Base-by-base conservation (phyloP, 2,888 invertebrate genomes). In the Lycocerus yunnanus region DNA sequence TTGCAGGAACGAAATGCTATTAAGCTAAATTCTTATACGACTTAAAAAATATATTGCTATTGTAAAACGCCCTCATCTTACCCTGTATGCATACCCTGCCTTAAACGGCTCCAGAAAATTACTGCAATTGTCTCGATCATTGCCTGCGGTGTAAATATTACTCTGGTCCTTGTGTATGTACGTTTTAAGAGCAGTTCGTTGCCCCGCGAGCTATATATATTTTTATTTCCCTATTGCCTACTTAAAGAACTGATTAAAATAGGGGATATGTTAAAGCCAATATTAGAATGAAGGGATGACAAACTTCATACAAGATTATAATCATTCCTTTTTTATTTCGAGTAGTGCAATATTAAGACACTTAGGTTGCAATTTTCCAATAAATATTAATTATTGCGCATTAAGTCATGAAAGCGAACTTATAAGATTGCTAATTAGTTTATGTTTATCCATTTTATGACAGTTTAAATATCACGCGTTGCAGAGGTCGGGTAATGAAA, bases 181-280 rank as follows among this genome's bases (percentile, higher is more conserved):
- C 71, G 72, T 72, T 79, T 78, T 76, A 79, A 77, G 78, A 78
- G 73, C 74, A 74, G 73, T 71, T 74, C 76, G 75, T 80, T 81
- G 80, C 82, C 81, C 82, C 80, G 81, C 78, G 43, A 80, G 85
- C 84, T 84, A 85, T 86, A 86, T 43, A 43, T 87, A 87, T 87
- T 86, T 86, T 86, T 86, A 87, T 87, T 87, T 87, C 87, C 86
- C 87, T 82, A 83, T 86, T 85, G 87, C 85, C 86, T 86, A 87
- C 86, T 87, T 86, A 86, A 86, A 84, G 84, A 86, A 84, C 87
- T 87, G 86, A 87, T 87, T 87, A 87, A 87, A 86, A 86, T 83
- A 82, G 84, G 86, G 85, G 84, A 84, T 84, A 84, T 83, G 85
- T 85, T 83, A 84, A 84, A 84, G 84, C 84, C 85, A 83, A 85